Evolutionary conservation across 2,888 invertebrate species (phyloP).

Genomic region (Unio pictorum): DNA sequence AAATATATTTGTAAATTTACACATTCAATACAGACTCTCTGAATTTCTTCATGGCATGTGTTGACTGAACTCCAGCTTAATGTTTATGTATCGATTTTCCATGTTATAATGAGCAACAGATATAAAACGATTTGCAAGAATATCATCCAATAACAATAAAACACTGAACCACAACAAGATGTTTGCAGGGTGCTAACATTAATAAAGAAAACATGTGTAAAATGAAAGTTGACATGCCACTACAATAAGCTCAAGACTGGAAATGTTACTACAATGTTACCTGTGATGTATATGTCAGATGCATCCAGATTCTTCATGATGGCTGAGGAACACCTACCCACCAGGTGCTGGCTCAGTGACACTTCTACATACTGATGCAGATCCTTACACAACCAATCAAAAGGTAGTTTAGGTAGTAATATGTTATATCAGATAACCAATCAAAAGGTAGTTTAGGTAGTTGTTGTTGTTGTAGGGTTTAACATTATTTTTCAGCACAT

Average conservation of each 20-base stretch:
- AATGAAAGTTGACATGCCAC: not conserved
- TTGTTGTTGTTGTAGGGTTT: too few species aligned
- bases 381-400: slow-evolving; percentile 70
- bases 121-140: too few species aligned
- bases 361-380: slow-evolving; percentile 90
- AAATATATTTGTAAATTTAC: too few species aligned
- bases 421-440: slow-evolving; percentile 5
- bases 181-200: not conserved
- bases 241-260: not conserved
- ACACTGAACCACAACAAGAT: too few species aligned
- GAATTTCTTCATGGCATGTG: too few species aligned
- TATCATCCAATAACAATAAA: too few species aligned
- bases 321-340: slow-evolving; percentile 77
- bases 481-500: too few species aligned
- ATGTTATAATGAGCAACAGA: too few species aligned
- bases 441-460: slow-evolving; percentile 3
- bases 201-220: slow-evolving; percentile 1
- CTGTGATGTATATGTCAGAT: slow-evolving; percentile 56
- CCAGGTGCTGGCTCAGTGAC: slow-evolving; percentile 88
- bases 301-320: slow-evolving; percentile 53
- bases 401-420: slow-evolving; percentile 1
- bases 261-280: slow-evolving; percentile 17
- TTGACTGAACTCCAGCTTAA: too few species aligned
- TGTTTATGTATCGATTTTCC: too few species aligned
- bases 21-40: too few species aligned